These are phyloP conservation scores for Sparidentex hasta DNA, from an alignment of 2,797 vertebrate genomes.

Conservation along the genomic window DNA sequence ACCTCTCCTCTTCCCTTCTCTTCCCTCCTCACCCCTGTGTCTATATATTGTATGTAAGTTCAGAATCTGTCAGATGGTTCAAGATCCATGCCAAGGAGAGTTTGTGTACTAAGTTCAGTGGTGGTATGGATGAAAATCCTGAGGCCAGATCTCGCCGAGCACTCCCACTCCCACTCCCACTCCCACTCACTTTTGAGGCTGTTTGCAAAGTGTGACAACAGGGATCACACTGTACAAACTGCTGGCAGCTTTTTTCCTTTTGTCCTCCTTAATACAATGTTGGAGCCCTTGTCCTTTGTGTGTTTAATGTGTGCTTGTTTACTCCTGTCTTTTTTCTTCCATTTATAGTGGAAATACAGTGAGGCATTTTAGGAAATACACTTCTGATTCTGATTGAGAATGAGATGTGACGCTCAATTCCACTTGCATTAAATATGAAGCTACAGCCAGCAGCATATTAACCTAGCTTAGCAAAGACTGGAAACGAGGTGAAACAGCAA, in stretches of 20 bases:
- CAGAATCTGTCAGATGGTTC: slow-evolving; percentile 2
- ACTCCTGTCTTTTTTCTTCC: background rate
- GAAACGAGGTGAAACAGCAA: background rate
- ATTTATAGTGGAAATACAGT: background rate
- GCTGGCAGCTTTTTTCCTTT: background rate
- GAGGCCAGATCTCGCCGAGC: background rate
- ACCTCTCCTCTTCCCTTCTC: background rate
- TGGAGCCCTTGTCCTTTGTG: background rate
- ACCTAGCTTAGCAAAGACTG: background rate
- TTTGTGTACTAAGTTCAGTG: slow-evolving; percentile 3
- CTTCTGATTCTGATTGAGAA: background rate
- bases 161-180: slow-evolving; percentile 5
- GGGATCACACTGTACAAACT: slow-evolving; percentile 6
- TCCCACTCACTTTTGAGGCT: background rate
- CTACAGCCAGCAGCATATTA: too few species aligned
- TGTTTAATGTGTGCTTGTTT: background rate
- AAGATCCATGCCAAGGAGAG: background rate
- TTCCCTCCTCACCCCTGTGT: too few species aligned
- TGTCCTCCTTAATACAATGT: background rate
- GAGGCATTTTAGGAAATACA: background rate
- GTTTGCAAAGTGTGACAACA: slow-evolving; percentile 25
- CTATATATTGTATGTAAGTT: background rate
- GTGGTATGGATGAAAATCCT: background rate
- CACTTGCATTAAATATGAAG: too few species aligned
- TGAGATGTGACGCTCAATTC: background rate